Evolutionary conservation across 2,797 vertebrate species (phyloP).

Genomic region (Decapterus maruadsi): DNA sequence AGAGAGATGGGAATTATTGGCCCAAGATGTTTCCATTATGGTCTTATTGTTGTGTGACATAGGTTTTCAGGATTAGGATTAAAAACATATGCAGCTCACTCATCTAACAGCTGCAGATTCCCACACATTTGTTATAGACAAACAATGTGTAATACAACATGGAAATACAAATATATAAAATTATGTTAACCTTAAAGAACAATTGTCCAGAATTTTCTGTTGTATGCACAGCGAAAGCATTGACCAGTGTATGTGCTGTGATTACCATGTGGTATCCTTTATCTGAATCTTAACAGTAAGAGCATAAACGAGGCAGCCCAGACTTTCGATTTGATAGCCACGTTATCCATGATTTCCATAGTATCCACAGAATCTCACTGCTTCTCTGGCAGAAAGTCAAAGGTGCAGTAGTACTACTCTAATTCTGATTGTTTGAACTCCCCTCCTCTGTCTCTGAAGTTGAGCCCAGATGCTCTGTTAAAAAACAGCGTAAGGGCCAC

Average conservation of each 20-base stretch:
- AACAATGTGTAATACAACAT: not conserved
- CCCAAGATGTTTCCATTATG: conserved; percentile 57
- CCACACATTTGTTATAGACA: not conserved
- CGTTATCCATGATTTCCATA: not conserved
- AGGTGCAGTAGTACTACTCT: not conserved
- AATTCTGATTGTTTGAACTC: not conserved
- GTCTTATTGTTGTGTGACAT: conserved; percentile 52
- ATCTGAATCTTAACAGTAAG: not conserved
- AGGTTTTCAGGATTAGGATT: conserved; percentile 52
- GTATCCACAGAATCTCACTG: not conserved
- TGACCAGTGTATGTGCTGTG: not conserved
- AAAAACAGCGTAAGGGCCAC: not conserved
- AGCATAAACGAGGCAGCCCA: not conserved
- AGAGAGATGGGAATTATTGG: conserved; percentile 39
- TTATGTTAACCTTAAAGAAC: not conserved
- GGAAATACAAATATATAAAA: not conserved
- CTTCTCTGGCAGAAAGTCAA: not conserved
- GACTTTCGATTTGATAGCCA: not conserved
- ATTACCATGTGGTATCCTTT: not conserved
- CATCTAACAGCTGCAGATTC: conserved; percentile 1
- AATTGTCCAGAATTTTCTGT: not conserved
- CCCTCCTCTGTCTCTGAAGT: not conserved
- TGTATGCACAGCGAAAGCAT: not conserved
- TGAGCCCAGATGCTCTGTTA: not conserved
- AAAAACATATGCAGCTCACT: conserved; percentile 32